phyloP scores from a whole-genome alignment of 1,140 invertebrate genomes.

The Cydia fagiglandana region DNA sequence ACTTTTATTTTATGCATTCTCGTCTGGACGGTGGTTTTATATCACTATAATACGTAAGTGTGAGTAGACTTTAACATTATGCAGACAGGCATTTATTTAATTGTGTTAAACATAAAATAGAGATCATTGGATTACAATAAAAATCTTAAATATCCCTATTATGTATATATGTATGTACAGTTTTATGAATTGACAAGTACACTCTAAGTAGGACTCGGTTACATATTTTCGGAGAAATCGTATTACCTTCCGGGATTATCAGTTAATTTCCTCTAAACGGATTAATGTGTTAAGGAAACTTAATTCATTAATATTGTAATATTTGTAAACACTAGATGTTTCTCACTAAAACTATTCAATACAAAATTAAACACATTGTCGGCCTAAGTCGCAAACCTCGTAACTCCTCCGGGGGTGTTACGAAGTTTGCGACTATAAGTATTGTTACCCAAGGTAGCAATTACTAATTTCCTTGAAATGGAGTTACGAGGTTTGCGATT shows the following conservation, averaged over 20 bases:
- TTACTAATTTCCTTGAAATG: too few species aligned
- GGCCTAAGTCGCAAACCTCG: too few species aligned
- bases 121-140: conserved; percentile 34
- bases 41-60: conserved; percentile 38
- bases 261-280: not conserved
- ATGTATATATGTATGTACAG: not conserved
- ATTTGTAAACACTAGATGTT: not conserved
- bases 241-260: not conserved
- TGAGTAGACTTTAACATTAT: not conserved
- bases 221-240: not conserved
- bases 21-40: conserved; percentile 47
- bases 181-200: not conserved
- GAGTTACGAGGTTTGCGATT: too few species aligned
- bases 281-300: too few species aligned
- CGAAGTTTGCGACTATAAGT: too few species aligned
- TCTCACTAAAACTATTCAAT: not conserved
- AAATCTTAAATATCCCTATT: not conserved
- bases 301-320: not conserved
- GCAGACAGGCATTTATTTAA: not conserved
- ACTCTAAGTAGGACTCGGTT: not conserved
- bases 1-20: conserved; percentile 36
- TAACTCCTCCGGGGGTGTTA: too few species aligned
- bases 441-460: too few species aligned
- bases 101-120: conserved; percentile 30
- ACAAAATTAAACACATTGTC: not conserved